Conservation (phyloP, 2,113 vertebrate genomes). For the Pleuronectes platessa region DNA sequence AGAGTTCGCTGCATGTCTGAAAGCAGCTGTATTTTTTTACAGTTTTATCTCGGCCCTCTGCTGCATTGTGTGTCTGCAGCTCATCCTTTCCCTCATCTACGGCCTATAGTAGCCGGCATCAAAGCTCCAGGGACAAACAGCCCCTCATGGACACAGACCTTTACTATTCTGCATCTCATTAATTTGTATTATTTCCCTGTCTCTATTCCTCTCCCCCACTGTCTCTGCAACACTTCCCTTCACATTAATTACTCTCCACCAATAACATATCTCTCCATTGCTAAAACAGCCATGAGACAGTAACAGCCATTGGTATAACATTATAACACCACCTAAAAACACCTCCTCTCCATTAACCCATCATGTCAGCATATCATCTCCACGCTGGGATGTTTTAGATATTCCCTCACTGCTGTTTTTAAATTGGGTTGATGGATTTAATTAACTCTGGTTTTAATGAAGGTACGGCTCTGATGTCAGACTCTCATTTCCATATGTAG, state of each 20-base stretch:
- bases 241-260: conserved; percentile 42
- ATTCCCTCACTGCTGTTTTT: conserved; percentile 30
- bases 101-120: background rate
- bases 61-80: conserved; percentile 59
- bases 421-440: conserved; percentile 43
- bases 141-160: conserved; percentile 54
- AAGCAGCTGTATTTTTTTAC: background rate
- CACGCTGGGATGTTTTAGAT: background rate
- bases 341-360: conserved; percentile 4
- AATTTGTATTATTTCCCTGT: conserved; percentile 40
- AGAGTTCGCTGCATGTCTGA: conserved; percentile 2
- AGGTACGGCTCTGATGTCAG: conserved; percentile 32
- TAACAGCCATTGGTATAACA: background rate
- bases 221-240: conserved; percentile 21
- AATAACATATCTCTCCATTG: conserved; percentile 22
- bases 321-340: conserved; percentile 14
- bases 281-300: background rate
- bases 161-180: conserved; percentile 41
- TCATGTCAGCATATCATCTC: conserved; percentile 8
- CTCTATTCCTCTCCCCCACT: conserved; percentile 14
- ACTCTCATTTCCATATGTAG: conserved; percentile 48
- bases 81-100: conserved; percentile 21
- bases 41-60: conserved; percentile 47
- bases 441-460: conserved; percentile 39
- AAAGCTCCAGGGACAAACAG: too few species aligned